These are phyloP conservation scores for Conchocele bisecta DNA, from an alignment of 2,888 invertebrate species.

Conservation along the genomic window DNA sequence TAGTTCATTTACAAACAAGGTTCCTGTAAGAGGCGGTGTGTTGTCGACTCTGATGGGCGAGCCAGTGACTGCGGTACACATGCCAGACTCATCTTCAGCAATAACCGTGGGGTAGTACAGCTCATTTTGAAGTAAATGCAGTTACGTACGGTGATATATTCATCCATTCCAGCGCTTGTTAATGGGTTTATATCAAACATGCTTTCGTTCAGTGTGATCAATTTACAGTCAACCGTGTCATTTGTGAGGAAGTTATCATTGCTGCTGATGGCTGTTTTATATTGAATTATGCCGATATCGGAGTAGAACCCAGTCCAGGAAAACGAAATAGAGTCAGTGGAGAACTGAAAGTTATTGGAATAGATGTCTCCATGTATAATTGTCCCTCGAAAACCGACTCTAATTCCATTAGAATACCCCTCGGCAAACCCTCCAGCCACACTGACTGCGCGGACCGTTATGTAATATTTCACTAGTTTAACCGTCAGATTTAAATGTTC, in stretches of 20 bases:
- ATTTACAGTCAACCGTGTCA: slow-evolving; percentile 37
- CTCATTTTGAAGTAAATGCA: slow-evolving; percentile 47
- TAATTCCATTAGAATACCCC: slow-evolving; percentile 69
- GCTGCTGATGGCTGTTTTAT: slow-evolving; percentile 54
- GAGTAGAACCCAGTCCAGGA: slow-evolving; percentile 63
- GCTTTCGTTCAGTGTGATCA: slow-evolving; percentile 21
- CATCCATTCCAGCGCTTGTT: slow-evolving; percentile 47
- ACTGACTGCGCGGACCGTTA: slow-evolving; percentile 71
- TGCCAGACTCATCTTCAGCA: slow-evolving; percentile 59
- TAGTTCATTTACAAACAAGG: slow-evolving; percentile 36
- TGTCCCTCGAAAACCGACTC: slow-evolving; percentile 60
- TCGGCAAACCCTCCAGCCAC: slow-evolving; percentile 67
- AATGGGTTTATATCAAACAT: slow-evolving; percentile 41
- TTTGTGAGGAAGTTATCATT: slow-evolving; percentile 32
- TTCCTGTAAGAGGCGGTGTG: slow-evolving; percentile 52
- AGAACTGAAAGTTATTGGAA: slow-evolving; percentile 36
- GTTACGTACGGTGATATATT: slow-evolving; percentile 33
- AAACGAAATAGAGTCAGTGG: slow-evolving; percentile 37
- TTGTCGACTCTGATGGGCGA: slow-evolving; percentile 54
- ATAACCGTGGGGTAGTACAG: slow-evolving; percentile 58
- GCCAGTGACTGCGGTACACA: slow-evolving; percentile 49
- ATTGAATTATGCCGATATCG: slow-evolving; percentile 59
- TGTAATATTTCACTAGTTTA: slow-evolving; percentile 64
- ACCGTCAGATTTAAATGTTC: slow-evolving; percentile 62
- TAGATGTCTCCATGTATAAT: slow-evolving; percentile 54